Conservation (phyloP, 2,113 vertebrate genomes). For the Dendrocopos noguchii region DNA sequence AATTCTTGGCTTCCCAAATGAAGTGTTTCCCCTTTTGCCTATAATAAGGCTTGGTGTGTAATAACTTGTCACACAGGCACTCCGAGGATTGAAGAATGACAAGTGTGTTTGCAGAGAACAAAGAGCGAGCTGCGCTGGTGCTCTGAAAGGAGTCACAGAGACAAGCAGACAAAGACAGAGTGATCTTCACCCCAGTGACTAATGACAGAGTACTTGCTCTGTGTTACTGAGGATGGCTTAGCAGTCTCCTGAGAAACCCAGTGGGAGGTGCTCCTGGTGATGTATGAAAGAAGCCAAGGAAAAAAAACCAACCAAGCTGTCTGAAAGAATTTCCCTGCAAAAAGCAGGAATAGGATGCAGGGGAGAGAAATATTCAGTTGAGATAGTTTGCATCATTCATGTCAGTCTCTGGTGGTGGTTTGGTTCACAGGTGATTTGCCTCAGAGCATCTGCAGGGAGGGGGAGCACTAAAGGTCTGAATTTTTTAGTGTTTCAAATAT, state of each 20-base stretch:
- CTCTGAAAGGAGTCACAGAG: background rate
- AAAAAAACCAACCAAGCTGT: background rate
- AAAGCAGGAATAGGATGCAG: background rate
- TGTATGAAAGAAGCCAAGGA: conserved; percentile 16
- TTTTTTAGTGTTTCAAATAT: background rate
- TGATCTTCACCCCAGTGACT: background rate
- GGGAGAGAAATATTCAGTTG: background rate
- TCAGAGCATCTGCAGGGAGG: background rate
- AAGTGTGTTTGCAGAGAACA: background rate
- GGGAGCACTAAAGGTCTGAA: background rate
- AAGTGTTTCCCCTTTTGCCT: background rate
- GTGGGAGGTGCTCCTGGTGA: conserved; percentile 25
- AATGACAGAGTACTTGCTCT: conserved; percentile 12
- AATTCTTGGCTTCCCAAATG: conserved; percentile 6
- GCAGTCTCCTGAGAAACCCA: conserved; percentile 18
- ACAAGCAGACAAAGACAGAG: background rate
- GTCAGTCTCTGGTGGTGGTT: conserved; percentile 31
- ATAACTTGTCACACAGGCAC: background rate
- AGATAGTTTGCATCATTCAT: background rate
- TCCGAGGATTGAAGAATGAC: background rate
- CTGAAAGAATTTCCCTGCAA: background rate
- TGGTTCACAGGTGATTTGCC: conserved; percentile 33
- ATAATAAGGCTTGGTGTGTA: background rate
- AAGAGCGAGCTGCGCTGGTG: background rate
- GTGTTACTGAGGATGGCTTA: conserved; percentile 29